A percentile compares a stretch with the other conserved stretches of the same genome.
Evolutionary conservation across 2,888 invertebrate species (phyloP).

Genomic region (Plagiodera versicolora): DNA sequence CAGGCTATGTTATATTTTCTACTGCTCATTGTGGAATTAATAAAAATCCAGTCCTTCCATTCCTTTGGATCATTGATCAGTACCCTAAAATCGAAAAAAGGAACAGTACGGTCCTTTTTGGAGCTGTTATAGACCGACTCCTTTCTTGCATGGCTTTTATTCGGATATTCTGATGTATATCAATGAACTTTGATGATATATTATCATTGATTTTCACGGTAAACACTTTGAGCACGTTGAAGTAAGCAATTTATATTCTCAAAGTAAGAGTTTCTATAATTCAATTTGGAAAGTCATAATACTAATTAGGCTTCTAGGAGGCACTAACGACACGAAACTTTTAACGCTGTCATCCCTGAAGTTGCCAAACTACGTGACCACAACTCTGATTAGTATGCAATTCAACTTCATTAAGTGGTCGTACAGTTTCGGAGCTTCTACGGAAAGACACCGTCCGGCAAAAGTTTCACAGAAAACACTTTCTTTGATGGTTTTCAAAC

Average conservation of each 20-base stretch:
- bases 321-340: slow-evolving; percentile 15
- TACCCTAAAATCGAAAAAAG: too few species aligned
- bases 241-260: background rate
- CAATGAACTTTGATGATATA: too few species aligned
- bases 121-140: too few species aligned
- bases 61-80: too few species aligned
- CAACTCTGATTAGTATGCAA: slow-evolving; percentile 11
- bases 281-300: slow-evolving; percentile 19
- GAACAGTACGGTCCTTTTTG: too few species aligned
- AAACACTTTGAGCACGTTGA: background rate
- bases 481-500: background rate
- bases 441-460: background rate
- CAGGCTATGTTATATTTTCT: too few species aligned
- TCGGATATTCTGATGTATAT: too few species aligned
- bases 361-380: slow-evolving; percentile 23
- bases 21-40: too few species aligned
- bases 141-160: too few species aligned
- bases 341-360: slow-evolving; percentile 14
- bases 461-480: background rate
- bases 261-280: slow-evolving; percentile 11
- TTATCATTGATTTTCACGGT: too few species aligned
- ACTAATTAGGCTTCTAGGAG: slow-evolving; percentile 15
- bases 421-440: background rate
- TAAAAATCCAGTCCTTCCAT: too few species aligned
- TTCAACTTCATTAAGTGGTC: slow-evolving; percentile 16